A percentile compares a stretch with the other conserved stretches of the same genome.
phyloP scores from a whole-genome alignment of 2,797 vertebrate species.

The Momotus momota region DNA sequence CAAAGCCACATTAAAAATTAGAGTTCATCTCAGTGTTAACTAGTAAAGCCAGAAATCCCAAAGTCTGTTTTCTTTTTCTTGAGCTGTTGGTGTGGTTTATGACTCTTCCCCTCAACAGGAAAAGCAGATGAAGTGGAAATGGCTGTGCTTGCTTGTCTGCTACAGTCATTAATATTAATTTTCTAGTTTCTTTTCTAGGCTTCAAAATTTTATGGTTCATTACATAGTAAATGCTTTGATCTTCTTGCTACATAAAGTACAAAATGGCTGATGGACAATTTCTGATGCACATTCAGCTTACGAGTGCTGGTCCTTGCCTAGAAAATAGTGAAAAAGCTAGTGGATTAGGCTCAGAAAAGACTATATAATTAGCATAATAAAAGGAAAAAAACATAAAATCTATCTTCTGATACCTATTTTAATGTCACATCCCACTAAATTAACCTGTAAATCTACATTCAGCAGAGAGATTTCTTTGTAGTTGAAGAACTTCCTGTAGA shows the following conservation, averaged over 20 bases:
- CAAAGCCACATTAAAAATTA: too few species aligned
- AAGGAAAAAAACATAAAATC: neutral
- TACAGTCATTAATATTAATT: constrained; percentile 49
- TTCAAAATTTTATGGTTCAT: constrained; percentile 38
- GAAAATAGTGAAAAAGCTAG: neutral
- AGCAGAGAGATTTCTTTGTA: neutral
- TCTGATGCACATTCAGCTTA: neutral
- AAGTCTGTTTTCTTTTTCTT: neutral
- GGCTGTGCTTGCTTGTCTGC: constrained; percentile 41
- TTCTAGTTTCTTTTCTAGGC: constrained; percentile 6
- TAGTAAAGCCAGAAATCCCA: too few species aligned
- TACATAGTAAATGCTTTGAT: constrained; percentile 31
- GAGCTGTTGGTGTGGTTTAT: constrained; percentile 22
- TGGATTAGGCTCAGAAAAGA: neutral
- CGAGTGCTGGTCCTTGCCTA: neutral
- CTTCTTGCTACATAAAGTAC: constrained; percentile 29
- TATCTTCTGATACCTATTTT: neutral
- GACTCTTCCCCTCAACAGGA: neutral
- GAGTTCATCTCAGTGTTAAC: too few species aligned
- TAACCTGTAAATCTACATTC: neutral
- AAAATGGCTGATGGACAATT: constrained; percentile 21
- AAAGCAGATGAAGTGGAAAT: constrained; percentile 41
- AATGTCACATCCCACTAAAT: neutral
- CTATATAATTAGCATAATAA: neutral
- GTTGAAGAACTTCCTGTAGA: neutral